These are phyloP conservation scores for Sarcophaga variegata DNA, from an alignment of 2,888 invertebrate genomes.

Conservation along the genomic window DNA sequence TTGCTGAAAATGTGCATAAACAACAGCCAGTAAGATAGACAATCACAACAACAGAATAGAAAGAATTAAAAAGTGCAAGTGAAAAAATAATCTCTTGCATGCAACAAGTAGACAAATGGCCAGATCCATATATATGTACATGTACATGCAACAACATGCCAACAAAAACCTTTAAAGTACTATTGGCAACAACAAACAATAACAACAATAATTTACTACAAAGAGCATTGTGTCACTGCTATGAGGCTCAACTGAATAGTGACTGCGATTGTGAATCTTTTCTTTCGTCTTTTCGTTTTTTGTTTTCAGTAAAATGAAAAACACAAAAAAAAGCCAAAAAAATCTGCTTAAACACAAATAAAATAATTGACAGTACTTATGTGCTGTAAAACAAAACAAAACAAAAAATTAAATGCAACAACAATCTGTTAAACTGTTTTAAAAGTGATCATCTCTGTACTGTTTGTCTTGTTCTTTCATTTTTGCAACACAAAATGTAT, in stretches of 20 bases:
- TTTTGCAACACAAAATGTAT: conserved; percentile 11
- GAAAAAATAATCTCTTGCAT: conserved; percentile 22
- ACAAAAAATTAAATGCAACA: conserved; percentile 2
- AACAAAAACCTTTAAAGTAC: conserved; percentile 24
- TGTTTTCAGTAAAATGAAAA: too few relatives aligned
- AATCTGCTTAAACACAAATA: conserved; percentile 27
- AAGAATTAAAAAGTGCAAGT: conserved; percentile 51
- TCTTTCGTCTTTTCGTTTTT: background rate
- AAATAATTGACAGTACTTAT: conserved; percentile 60
- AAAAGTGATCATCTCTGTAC: conserved; percentile 12
- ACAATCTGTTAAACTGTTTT: conserved; percentile 61
- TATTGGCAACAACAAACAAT: background rate
- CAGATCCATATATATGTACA: background rate
- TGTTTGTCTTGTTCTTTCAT: background rate
- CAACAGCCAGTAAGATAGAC: conserved; percentile 37
- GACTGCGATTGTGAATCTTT: conserved; percentile 6
- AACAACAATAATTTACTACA: conserved; percentile 33
- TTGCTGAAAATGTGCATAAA: conserved; percentile 38
- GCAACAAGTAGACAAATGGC: conserved; percentile 33
- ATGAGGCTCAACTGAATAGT: conserved; percentile 38
- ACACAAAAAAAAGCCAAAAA: background rate
- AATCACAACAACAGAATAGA: background rate
- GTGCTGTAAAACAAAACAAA: conserved; percentile 20
- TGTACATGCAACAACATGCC: background rate
- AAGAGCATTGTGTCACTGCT: conserved; percentile 59